Conservation (phyloP, 2,797 vertebrate species). For the Parambassis ranga region DNA sequence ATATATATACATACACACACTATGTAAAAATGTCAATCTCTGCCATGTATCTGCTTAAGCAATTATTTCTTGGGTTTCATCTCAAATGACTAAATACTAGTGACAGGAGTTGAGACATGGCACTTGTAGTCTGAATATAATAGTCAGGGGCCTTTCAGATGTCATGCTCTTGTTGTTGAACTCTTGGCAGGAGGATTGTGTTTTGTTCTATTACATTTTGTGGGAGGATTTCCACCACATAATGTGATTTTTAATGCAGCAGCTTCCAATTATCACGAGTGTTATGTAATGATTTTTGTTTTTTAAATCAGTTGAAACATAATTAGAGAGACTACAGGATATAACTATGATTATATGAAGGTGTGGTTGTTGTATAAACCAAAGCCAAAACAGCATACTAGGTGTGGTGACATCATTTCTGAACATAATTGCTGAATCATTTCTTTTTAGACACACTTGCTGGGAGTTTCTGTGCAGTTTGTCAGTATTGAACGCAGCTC, state of each 20-base stretch:
- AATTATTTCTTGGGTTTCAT: slow-evolving; percentile 71
- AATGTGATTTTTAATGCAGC: too few relatives aligned
- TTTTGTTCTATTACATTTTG: too few relatives aligned
- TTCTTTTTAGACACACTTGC: background rate
- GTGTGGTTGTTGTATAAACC: background rate
- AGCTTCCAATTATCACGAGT: too few relatives aligned
- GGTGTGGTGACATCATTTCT: background rate
- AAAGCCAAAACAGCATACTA: background rate
- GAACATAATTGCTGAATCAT: too few relatives aligned
- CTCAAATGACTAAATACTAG: slow-evolving; percentile 64
- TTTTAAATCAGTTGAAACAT: too few relatives aligned
- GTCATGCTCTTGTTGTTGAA: too few relatives aligned
- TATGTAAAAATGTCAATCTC: slow-evolving; percentile 48
- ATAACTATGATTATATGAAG: background rate
- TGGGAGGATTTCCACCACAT: too few relatives aligned
- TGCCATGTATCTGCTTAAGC: slow-evolving; percentile 69
- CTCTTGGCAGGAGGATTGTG: too few relatives aligned
- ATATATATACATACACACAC: slow-evolving; percentile 46
- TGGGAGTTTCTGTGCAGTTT: background rate
- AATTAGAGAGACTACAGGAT: too few relatives aligned
- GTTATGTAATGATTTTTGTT: too few relatives aligned
- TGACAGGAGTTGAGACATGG: background rate
- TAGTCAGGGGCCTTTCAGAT: too few relatives aligned
- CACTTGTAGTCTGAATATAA: background rate
- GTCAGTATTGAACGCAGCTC: background rate